A percentile compares a stretch with the other conserved stretches of the same genome.
Conservation (phyloP, 1,140 invertebrate species). For the Drosophila nasuta region DNA sequence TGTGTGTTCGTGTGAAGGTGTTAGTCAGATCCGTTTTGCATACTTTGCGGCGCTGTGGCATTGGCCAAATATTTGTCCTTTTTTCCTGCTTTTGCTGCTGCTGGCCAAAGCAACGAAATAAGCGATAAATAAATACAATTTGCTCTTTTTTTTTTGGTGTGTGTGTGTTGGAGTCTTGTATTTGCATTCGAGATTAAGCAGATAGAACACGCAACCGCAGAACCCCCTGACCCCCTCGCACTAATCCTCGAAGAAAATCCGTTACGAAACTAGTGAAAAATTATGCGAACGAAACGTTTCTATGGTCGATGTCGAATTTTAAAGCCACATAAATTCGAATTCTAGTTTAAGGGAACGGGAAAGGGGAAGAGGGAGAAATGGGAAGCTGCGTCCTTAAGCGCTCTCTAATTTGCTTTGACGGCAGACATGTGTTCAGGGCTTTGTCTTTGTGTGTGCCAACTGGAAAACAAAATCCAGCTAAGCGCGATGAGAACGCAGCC, state of each 20-base stretch:
- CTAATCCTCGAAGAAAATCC: constrained; percentile 20
- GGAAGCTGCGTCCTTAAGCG: constrained; percentile 47
- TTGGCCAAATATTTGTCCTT: constrained; percentile 79
- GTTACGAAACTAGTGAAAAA: constrained; percentile 47
- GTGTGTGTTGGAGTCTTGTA: constrained; percentile 41
- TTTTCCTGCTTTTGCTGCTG: constrained; percentile 41
- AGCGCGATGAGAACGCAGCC: constrained; percentile 55
- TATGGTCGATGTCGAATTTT: constrained; percentile 15
- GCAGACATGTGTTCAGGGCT: constrained; percentile 71
- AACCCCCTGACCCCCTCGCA: neutral
- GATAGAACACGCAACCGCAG: constrained; percentile 65
- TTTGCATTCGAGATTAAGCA: constrained; percentile 76
- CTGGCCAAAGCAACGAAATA: constrained; percentile 68
- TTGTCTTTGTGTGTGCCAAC: constrained; percentile 76
- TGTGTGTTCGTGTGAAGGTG: constrained; percentile 62
- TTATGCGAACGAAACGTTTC: constrained; percentile 55
- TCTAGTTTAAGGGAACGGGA: neutral
- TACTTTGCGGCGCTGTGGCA: constrained; percentile 73
- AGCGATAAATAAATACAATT: constrained; percentile 83
- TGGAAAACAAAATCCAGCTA: constrained; percentile 64
- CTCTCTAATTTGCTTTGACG: constrained; percentile 77
- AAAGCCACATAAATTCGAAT: constrained; percentile 53
- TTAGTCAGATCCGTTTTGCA: constrained; percentile 78
- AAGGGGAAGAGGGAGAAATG: too few species aligned
- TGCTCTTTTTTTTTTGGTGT: constrained; percentile 67